Evolutionary conservation across 2,113 vertebrate species (phyloP), one percentile per base, ranked within the genome.

Genomic region (Poeciliopsis occidentalis): DNA sequence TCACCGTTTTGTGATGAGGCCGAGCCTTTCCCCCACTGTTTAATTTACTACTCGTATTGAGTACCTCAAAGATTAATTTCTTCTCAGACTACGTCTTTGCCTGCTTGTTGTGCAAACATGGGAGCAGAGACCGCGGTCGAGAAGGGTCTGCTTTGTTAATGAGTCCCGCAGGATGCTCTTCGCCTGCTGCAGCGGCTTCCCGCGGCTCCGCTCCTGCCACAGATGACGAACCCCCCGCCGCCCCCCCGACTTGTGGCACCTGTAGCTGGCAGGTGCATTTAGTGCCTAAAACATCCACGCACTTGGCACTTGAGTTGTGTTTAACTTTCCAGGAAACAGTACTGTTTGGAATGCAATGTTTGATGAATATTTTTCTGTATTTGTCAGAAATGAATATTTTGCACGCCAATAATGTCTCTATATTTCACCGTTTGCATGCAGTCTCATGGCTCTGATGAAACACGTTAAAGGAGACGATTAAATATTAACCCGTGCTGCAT

Each of bases 21-120:
- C 29, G 34, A 71, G 60, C 62, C 61, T 57, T 77, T 54, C 67
- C 32, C 54, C 65, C 31, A 63, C 79, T 51, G 65, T 54, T 69
- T 37, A 1, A 66, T 75, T 63, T 71, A 60, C 73, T 87, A 72
- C 47, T 71, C 69, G 61, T 31, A 78, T 57, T 57, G 17, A 57
- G 51, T 24, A 63, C 27, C 51, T 65, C 64, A 72, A 39, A 69
- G 7, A 87, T 86, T 82, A 69, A 87, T 89, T 83, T 87, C 78
- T 84, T 70, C 67, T 79, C 24, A 5, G 37, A 71, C 72, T 26
- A 39, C 57, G 80, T 77, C 47, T 37, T 67, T 67, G 17, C 68
- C 29, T 3, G 61, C 66, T 78, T 77, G 80, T 81, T 85, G 76
- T 69, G 67, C 81, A 81, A 73, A 81, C 81, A 76, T 47, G 73